Conservation (phyloP, 1,140 invertebrate genomes). For the Diprion similis region DNA sequence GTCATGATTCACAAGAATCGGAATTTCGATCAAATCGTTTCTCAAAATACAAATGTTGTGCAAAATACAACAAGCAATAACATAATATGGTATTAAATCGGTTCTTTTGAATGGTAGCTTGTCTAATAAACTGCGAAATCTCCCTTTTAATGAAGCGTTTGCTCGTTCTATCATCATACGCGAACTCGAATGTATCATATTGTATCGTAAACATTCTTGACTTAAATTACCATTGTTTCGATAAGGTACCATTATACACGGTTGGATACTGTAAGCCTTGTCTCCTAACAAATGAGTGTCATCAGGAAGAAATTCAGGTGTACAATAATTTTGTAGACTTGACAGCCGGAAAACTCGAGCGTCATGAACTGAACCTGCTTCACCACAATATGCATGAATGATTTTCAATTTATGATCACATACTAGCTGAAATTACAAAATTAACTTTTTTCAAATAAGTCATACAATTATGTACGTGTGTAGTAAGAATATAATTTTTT, state of each 20-base stretch:
- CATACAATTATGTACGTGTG: no score
- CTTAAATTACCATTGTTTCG: constrained; percentile 4
- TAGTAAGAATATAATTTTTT: no score
- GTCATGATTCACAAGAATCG: no score
- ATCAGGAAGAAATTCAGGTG: background rate
- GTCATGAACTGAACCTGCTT: constrained; percentile 4
- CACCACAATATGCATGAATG: background rate
- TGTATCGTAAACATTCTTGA: background rate
- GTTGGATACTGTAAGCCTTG: constrained; percentile 9
- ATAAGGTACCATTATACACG: constrained; percentile 6
- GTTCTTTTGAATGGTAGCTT: background rate
- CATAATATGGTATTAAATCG: constrained; percentile 7
- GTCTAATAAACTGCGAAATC: background rate
- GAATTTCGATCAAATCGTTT: no score
- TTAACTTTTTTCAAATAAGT: no score
- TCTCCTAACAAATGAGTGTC: no score
- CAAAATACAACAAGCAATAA: background rate
- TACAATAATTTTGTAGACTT: background rate
- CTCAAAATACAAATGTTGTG: no score
- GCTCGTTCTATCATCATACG: constrained; percentile 4
- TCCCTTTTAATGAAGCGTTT: background rate
- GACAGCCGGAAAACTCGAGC: constrained; percentile 7
- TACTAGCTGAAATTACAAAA: constrained; percentile 11
- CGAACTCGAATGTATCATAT: background rate
- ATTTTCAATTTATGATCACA: background rate